These are phyloP conservation scores for Alca torda DNA, from an alignment of 2,797 vertebrate species.

Conservation along the genomic window DNA sequence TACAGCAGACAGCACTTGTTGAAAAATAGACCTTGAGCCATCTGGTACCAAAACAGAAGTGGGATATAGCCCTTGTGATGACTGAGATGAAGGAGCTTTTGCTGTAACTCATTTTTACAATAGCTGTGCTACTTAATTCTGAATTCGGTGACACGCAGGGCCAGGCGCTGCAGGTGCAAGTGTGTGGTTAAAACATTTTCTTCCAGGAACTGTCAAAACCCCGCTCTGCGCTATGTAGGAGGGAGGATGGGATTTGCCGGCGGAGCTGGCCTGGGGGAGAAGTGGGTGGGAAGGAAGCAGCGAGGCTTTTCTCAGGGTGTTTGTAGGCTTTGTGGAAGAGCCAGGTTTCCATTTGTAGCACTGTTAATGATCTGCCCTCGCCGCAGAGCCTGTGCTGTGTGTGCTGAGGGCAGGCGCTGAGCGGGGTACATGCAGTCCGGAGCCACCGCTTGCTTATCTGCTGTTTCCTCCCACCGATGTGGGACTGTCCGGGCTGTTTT, in stretches of 20 bases:
- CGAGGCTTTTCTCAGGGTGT: not conserved
- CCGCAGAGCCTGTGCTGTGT: not conserved
- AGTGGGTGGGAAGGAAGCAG: conserved; percentile 40
- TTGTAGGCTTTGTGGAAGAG: not conserved
- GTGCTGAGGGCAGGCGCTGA: not conserved
- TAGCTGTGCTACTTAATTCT: conserved; percentile 44
- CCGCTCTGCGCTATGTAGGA: conserved; percentile 1
- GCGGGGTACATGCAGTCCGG: not conserved
- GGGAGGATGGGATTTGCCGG: conserved; percentile 37
- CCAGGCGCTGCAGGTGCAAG: conserved; percentile 13
- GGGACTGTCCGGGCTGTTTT: not conserved
- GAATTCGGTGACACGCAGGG: not conserved
- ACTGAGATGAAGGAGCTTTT: conserved; percentile 48
- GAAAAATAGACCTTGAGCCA: conserved; percentile 63
- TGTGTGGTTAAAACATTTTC: conserved; percentile 5
- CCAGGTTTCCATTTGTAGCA: not conserved
- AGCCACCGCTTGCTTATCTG: not conserved
- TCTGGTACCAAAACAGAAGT: conserved; percentile 61
- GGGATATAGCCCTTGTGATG: conserved; percentile 32
- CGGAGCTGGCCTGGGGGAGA: conserved; percentile 3
- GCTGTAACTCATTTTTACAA: conserved; percentile 45
- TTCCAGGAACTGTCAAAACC: not conserved
- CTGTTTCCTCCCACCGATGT: fast-evolving
- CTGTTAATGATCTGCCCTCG: not conserved
- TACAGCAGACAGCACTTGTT: conserved; percentile 66